These are phyloP conservation scores for Mythimna loreyi DNA, from an alignment of 2,888 invertebrate genomes.

Conservation along the genomic window DNA sequence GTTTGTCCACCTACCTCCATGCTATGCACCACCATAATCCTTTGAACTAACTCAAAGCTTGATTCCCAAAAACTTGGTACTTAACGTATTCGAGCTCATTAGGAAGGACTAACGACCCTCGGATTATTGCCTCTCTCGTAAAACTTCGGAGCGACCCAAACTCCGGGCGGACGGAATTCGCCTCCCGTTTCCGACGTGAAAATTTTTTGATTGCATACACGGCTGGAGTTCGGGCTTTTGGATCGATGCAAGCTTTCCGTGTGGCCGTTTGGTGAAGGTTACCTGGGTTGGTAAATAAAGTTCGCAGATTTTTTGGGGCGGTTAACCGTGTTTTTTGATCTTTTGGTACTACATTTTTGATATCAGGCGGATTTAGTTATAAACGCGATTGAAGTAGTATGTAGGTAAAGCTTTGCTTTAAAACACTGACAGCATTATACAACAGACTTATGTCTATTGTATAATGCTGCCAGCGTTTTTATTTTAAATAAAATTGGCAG, in stretches of 20 bases:
- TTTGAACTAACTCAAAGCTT: constrained; percentile 38
- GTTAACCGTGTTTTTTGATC: background rate
- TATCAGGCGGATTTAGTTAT: background rate
- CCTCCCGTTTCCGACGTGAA: constrained; percentile 36
- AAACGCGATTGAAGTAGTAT: background rate
- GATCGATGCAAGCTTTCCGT: constrained; percentile 36
- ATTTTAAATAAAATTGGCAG: too few species aligned
- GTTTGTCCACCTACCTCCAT: background rate
- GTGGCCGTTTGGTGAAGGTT: constrained; percentile 26
- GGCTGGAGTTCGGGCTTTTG: constrained; percentile 25
- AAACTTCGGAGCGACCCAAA: constrained; percentile 38
- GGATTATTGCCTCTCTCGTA: constrained; percentile 55
- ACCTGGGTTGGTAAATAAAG: background rate
- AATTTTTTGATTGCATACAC: constrained; percentile 50
- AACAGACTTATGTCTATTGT: too few species aligned
- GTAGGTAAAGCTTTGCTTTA: too few species aligned
- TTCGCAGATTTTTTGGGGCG: constrained; percentile 7
- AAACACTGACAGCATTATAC: too few species aligned
- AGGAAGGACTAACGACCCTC: constrained; percentile 50
- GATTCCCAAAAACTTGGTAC: constrained; percentile 50
- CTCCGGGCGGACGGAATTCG: constrained; percentile 32
- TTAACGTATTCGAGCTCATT: constrained; percentile 56
- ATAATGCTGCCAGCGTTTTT: too few species aligned
- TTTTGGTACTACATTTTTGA: background rate
- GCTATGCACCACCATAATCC: constrained; percentile 19